Evolutionary conservation across 2,888 invertebrate species (phyloP).

Genomic region (Pyrrhopygopsis socrates): DNA sequence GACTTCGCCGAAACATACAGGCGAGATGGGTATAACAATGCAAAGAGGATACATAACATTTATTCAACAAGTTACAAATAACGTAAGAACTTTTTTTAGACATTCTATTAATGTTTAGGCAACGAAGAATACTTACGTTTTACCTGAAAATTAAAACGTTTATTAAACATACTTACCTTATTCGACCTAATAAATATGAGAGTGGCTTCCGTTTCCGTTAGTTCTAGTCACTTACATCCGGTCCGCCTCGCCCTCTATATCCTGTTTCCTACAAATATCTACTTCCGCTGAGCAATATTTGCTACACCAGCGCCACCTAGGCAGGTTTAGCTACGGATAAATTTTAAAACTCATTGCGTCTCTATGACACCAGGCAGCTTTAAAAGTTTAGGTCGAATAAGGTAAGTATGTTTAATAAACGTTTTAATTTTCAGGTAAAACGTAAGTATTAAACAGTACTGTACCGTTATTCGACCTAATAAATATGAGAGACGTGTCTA

Average conservation of each 20-base stretch:
- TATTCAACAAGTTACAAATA: too few species aligned
- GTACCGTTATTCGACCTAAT: not conserved
- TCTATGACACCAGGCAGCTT: not conserved
- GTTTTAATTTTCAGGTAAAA: conserved; percentile 15
- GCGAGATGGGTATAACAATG: too few species aligned
- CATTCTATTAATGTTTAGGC: too few species aligned
- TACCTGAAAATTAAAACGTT: conserved; percentile 6
- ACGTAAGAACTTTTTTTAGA: too few species aligned
- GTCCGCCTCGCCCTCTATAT: not conserved
- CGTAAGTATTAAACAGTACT: not conserved
- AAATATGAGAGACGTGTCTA: not conserved
- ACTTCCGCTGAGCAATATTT: not conserved
- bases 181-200: not conserved
- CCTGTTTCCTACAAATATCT: not conserved
- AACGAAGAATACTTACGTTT: not conserved
- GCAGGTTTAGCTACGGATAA: not conserved
- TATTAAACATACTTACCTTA: not conserved
- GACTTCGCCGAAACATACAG: too few species aligned
- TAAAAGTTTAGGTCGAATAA: not conserved
- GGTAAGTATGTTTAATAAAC: conserved; percentile 7
- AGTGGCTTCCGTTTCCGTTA: not conserved
- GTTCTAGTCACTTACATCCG: not conserved
- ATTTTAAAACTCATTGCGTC: not conserved
- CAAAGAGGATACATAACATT: too few species aligned
- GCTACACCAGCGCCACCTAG: not conserved